Conservation (phyloP, 1,140 invertebrate species). For the Acarapis woodi region DNA sequence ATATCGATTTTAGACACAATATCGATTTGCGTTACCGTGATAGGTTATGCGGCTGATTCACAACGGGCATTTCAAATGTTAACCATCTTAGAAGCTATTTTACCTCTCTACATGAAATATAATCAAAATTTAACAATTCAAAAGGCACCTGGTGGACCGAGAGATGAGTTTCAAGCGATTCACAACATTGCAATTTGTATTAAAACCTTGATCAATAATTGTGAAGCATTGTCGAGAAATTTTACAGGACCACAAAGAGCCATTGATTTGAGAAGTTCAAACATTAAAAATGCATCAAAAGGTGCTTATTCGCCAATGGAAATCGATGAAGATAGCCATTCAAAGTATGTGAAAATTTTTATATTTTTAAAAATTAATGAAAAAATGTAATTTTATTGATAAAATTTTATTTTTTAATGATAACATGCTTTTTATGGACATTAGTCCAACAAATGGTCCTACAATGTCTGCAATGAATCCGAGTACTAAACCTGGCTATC, state of each 20-base stretch:
- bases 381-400: neutral
- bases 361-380: neutral
- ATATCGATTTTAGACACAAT: constrained; percentile 76
- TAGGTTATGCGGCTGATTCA: constrained; percentile 85
- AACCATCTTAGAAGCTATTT: constrained; percentile 74
- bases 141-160: constrained; percentile 26
- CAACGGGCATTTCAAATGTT: constrained; percentile 89
- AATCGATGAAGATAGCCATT: constrained; percentile 58
- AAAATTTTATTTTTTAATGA: neutral
- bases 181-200: constrained; percentile 76
- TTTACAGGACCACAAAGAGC: constrained; percentile 66
- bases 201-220: constrained; percentile 78
- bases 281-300: constrained; percentile 15
- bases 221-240: constrained; percentile 70
- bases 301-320: constrained; percentile 42
- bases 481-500: constrained; percentile 4
- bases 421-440: neutral
- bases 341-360: constrained; percentile 24
- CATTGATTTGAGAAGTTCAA: constrained; percentile 20
- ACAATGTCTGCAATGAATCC: neutral
- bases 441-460: too few species aligned
- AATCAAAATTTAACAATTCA: constrained; percentile 62
- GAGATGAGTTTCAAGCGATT: constrained; percentile 75
- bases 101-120: constrained; percentile 76
- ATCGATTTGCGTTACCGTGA: constrained; percentile 81